These are phyloP conservation scores for Mycogona germanica DNA, from an alignment of 2,888 invertebrate genomes.

Conservation along the genomic window DNA sequence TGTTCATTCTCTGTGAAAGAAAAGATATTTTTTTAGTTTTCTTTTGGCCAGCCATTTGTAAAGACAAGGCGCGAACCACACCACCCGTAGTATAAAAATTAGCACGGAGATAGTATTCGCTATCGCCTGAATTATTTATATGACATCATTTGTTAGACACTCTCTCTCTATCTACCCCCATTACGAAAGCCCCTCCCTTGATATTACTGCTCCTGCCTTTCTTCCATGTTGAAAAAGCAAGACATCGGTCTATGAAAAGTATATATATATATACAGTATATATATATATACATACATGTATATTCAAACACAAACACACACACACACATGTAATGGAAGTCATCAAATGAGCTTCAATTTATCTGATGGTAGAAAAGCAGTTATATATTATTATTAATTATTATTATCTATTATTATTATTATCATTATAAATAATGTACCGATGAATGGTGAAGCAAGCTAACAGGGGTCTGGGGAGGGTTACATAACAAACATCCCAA, in stretches of 20 bases:
- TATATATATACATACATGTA: too few relatives aligned
- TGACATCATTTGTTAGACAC: conserved; percentile 13
- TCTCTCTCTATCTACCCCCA: conserved; percentile 3
- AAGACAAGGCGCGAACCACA: conserved; percentile 7
- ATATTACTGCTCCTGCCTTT: conserved; percentile 13
- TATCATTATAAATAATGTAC: conserved; percentile 9
- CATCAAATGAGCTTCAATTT: conserved; percentile 8
- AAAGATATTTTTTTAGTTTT: conserved; percentile 13
- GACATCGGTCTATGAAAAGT: conserved; percentile 7
- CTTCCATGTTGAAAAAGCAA: conserved; percentile 13
- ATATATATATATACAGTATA: too few relatives aligned
- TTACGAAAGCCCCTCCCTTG: too few relatives aligned
- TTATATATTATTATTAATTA: background rate
- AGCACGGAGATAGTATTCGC: conserved; percentile 8
- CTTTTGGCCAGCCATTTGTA: conserved; percentile 12
- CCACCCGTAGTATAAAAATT: background rate
- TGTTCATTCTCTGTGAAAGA: conserved; percentile 13
- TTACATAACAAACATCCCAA: conserved; percentile 12
- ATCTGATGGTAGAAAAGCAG: conserved; percentile 5
- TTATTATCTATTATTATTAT: too few relatives aligned
- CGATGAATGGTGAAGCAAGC: background rate
- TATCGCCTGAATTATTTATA: conserved; percentile 11
- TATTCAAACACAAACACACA: too few relatives aligned
- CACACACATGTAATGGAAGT: conserved; percentile 7
- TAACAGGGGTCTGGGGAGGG: conserved; percentile 5